Evolutionary conservation across 2,888 invertebrate genomes (phyloP).

Genomic region (Psylliodes chrysocephalus): DNA sequence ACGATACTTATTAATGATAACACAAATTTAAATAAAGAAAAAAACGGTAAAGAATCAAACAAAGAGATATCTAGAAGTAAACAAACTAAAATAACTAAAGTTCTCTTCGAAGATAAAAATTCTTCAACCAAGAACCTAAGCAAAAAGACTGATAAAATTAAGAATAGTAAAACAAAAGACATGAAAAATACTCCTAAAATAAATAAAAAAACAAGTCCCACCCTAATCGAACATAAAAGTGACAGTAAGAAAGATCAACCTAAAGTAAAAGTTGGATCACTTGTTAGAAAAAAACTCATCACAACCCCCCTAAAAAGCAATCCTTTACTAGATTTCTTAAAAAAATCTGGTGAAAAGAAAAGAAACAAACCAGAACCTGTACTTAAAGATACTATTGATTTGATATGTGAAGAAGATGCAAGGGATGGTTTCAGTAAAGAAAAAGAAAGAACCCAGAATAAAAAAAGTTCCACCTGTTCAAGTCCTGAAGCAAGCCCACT

Average conservation of each 20-base stretch:
- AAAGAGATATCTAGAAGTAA: too few species aligned
- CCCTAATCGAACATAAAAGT: too few species aligned
- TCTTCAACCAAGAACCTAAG: too few species aligned
- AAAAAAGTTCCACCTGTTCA: not conserved
- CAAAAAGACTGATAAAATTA: too few species aligned
- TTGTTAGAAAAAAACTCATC: conserved; percentile 13
- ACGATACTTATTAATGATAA: not conserved
- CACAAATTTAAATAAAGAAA: too few species aligned
- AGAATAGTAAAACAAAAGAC: too few species aligned
- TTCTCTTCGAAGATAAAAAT: too few species aligned
- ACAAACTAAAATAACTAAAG: too few species aligned
- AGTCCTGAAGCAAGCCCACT: conserved; percentile 4
- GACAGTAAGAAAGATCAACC: conserved; percentile 16
- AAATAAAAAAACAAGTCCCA: too few species aligned
- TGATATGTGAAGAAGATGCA: conserved; percentile 48
- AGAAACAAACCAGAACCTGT: conserved; percentile 9
- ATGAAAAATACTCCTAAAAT: too few species aligned
- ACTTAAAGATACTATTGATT: conserved; percentile 15
- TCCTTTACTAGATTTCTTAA: conserved; percentile 41
- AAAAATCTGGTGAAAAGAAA: conserved; percentile 26
- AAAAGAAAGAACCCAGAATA: conserved; percentile 23
- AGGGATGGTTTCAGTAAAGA: conserved; percentile 49
- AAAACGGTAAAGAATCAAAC: too few species aligned
- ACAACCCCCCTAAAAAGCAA: conserved; percentile 34
- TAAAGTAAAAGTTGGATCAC: conserved; percentile 30